phyloP scores from a whole-genome alignment of 2,113 vertebrate genomes.

The Oxygymnocypris stewartii region DNA sequence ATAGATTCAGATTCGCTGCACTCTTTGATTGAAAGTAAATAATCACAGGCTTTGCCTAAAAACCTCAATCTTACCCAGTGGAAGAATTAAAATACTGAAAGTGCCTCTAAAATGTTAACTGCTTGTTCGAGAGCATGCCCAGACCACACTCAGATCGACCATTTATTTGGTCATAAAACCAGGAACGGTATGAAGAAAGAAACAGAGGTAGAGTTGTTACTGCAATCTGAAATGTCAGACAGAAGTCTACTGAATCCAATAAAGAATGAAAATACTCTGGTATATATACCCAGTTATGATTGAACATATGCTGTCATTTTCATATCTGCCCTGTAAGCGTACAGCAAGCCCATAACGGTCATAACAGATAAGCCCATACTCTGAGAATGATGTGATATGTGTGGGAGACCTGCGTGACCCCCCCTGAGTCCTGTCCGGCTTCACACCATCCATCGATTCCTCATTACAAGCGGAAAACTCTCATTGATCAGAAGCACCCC shows the following conservation, averaged over 20 bases:
- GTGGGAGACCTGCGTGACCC: constrained; percentile 33
- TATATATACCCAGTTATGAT: not conserved
- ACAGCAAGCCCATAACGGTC: constrained; percentile 5
- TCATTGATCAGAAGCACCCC: constrained; percentile 67
- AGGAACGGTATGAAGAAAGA: too few relatives aligned
- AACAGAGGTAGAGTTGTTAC: not conserved
- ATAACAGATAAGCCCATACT: constrained; percentile 37
- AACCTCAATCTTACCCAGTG: constrained; percentile 14
- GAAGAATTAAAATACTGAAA: constrained; percentile 37
- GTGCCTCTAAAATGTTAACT: constrained; percentile 53
- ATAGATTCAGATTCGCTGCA: not conserved
- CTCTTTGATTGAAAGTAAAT: constrained; percentile 10
- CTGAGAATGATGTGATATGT: constrained; percentile 30
- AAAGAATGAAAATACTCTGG: not conserved
- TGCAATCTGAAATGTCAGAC: not conserved
- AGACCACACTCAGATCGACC: constrained; percentile 7
- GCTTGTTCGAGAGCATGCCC: constrained; percentile 44
- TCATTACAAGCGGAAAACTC: constrained; percentile 60
- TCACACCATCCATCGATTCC: constrained; percentile 58
- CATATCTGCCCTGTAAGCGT: constrained; percentile 6
- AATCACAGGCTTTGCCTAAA: not conserved
- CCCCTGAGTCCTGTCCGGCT: constrained; percentile 47
- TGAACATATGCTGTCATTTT: not conserved
- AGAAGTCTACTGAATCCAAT: not conserved
- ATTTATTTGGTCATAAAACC: constrained; percentile 35